phyloP scores from a whole-genome alignment of 2,113 vertebrate species.

The Takifugu bimaculatus region DNA sequence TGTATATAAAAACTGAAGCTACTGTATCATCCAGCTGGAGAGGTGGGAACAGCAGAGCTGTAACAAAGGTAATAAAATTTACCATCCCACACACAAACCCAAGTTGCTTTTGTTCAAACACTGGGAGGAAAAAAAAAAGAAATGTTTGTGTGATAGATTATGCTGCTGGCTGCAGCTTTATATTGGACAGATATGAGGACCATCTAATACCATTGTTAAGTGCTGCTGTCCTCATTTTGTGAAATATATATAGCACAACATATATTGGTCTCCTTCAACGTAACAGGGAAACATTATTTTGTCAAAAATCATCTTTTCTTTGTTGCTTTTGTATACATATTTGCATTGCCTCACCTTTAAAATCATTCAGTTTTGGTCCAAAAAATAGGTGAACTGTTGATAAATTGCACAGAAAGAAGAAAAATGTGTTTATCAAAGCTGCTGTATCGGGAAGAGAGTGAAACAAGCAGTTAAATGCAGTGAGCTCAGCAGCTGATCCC shows the following conservation, averaged over 20 bases:
- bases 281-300: too few relatives aligned
- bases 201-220: too few relatives aligned
- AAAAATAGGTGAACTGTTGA: constrained; percentile 19
- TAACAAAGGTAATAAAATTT: not conserved
- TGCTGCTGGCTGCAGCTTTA: too few relatives aligned
- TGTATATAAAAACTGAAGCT: not conserved
- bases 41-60: not conserved
- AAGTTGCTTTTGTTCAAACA: too few relatives aligned
- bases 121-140: too few relatives aligned
- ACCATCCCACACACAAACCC: not conserved
- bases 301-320: too few relatives aligned
- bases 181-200: too few relatives aligned
- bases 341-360: constrained; percentile 15
- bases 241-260: too few relatives aligned
- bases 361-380: not conserved
- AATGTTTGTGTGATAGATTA: too few relatives aligned
- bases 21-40: not conserved
- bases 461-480: constrained; percentile 27
- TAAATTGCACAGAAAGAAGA: constrained; percentile 20
- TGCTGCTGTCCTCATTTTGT: too few relatives aligned
- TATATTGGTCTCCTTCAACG: too few relatives aligned
- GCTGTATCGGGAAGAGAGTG: not conserved
- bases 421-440: constrained; percentile 4
- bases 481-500: constrained; percentile 35
- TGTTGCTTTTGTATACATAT: not conserved